These are phyloP conservation scores for Ectemnius lituratus DNA, from an alignment of 2,888 invertebrate species.

Conservation along the genomic window DNA sequence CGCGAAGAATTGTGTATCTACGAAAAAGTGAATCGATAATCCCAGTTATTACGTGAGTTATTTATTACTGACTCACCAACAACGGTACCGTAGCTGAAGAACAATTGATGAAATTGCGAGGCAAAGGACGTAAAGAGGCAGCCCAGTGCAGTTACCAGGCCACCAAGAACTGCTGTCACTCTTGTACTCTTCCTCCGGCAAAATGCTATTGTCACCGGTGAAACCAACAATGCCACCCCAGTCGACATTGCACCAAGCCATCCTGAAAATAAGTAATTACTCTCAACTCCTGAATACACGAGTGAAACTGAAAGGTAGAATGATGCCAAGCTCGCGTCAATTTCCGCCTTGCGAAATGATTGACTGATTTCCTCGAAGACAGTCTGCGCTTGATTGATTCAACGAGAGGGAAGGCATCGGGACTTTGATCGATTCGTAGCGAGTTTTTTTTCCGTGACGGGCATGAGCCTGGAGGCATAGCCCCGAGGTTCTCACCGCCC, in stretches of 20 bases:
- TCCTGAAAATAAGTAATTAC: conserved; percentile 81
- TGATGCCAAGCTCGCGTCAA: not conserved
- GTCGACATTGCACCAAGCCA: conserved; percentile 90
- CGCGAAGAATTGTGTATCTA: not conserved
- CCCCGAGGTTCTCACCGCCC: too few relatives aligned
- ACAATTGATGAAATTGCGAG: conserved; percentile 92
- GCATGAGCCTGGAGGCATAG: too few relatives aligned
- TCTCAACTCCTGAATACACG: conserved; percentile 11
- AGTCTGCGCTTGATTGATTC: conserved; percentile 27
- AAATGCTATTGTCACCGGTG: conserved; percentile 90
- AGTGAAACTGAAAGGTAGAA: not conserved
- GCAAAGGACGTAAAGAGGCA: conserved; percentile 95
- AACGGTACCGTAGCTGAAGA: conserved; percentile 87
- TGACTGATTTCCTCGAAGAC: conserved; percentile 17
- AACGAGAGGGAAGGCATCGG: not conserved
- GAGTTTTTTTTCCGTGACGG: too few relatives aligned
- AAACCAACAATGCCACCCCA: conserved; percentile 88
- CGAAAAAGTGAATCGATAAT: too few relatives aligned
- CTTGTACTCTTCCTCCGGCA: conserved; percentile 93
- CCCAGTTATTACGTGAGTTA: not conserved
- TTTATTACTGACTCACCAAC: conserved; percentile 76
- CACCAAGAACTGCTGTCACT: conserved; percentile 92
- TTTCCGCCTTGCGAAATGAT: conserved; percentile 1
- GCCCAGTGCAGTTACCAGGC: conserved; percentile 90
- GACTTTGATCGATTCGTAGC: conserved; percentile 5